These are phyloP conservation scores for Elegia similella DNA, from an alignment of 2,888 invertebrate species.

Conservation along the genomic window DNA sequence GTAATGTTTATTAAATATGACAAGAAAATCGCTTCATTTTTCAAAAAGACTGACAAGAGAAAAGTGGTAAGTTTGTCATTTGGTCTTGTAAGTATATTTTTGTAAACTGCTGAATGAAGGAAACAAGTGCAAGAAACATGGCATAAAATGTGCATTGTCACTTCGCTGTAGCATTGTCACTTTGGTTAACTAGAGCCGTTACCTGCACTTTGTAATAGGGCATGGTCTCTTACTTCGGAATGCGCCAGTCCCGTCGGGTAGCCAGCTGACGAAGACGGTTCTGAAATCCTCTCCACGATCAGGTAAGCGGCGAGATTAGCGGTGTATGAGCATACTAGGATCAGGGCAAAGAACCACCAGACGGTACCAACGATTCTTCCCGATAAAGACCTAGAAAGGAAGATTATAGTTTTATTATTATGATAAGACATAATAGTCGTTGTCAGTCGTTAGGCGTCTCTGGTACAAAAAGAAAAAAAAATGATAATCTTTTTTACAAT, in stretches of 20 bases:
- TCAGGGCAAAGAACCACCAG: slow-evolving; percentile 99
- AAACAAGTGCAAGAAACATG: not conserved
- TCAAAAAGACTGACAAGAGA: no score
- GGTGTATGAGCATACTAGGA: slow-evolving; percentile 98
- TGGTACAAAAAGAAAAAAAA: no score
- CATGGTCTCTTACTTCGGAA: slow-evolving; percentile 88
- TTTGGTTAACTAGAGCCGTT: slow-evolving; percentile 43
- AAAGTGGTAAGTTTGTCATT: no score
- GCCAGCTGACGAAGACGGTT: slow-evolving; percentile 88
- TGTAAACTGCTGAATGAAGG: no score
- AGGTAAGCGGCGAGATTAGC: slow-evolving; percentile 99
- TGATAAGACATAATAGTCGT: no score
- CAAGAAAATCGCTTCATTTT: no score
- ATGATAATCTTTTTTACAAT: no score
- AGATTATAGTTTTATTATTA: no score
- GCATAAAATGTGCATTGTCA: slow-evolving; percentile 27
- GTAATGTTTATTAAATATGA: no score
- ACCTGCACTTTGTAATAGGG: slow-evolving; percentile 56
- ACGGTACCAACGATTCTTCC: slow-evolving; percentile 98
- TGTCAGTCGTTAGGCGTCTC: no score
- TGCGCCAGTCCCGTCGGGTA: slow-evolving; percentile 95
- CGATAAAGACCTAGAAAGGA: slow-evolving; percentile 85
- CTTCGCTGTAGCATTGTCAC: slow-evolving; percentile 46
- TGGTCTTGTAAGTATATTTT: no score
- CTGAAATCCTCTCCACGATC: slow-evolving; percentile 97